Conservation (phyloP, 2,888 invertebrate species). For the Temnothorax ravouxi region DNA sequence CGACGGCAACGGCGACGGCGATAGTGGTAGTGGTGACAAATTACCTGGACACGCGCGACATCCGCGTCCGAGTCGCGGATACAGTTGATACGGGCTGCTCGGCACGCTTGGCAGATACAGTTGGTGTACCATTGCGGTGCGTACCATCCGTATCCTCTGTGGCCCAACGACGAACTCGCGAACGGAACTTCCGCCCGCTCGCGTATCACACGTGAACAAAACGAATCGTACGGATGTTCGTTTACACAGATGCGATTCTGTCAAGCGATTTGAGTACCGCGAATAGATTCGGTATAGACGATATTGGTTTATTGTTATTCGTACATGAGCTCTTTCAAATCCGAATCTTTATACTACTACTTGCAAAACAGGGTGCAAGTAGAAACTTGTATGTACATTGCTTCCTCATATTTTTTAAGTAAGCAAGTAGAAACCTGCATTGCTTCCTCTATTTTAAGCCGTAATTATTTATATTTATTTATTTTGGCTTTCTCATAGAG, state of each 20-base stretch:
- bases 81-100: slow-evolving; percentile 62
- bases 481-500: too few relatives aligned
- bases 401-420: too few relatives aligned
- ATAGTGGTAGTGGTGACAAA: slow-evolving; percentile 83
- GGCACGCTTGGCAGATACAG: slow-evolving; percentile 64
- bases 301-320: slow-evolving; percentile 9
- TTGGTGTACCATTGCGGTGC: slow-evolving; percentile 65
- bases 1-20: slow-evolving; percentile 75
- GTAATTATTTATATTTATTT: too few relatives aligned
- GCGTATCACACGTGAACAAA: slow-evolving; percentile 41
- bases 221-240: slow-evolving; percentile 33
- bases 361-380: too few relatives aligned
- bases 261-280: background rate
- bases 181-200: slow-evolving; percentile 65
- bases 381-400: too few relatives aligned
- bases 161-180: slow-evolving; percentile 55
- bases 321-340: background rate
- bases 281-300: background rate
- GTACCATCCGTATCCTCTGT: slow-evolving; percentile 65
- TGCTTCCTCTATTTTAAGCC: too few relatives aligned
- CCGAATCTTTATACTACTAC: background rate
- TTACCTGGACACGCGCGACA: slow-evolving; percentile 77
- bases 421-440: too few relatives aligned
- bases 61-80: slow-evolving; percentile 52
- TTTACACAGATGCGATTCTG: slow-evolving; percentile 25